Evolutionary conservation across 2,888 invertebrate genomes (phyloP).

Genomic region (Erannis defoliaria): DNA sequence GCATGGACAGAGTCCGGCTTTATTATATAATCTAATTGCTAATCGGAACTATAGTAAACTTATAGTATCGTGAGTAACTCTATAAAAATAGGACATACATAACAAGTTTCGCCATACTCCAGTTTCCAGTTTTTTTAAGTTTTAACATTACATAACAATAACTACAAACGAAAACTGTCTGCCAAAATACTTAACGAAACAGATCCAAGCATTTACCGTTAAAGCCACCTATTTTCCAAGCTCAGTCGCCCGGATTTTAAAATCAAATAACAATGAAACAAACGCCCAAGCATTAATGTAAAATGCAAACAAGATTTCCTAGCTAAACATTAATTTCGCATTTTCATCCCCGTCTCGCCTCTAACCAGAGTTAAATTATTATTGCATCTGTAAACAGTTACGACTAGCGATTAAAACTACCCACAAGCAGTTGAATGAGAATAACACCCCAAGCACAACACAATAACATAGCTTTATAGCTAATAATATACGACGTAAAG

Average conservation of each 20-base stretch:
- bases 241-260: slow-evolving; percentile 54
- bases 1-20: too few relatives aligned
- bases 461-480: slow-evolving; percentile 68
- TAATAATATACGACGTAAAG: slow-evolving; percentile 54
- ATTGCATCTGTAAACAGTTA: slow-evolving; percentile 82
- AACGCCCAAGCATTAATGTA: slow-evolving; percentile 57
- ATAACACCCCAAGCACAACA: slow-evolving; percentile 53
- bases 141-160: slow-evolving; percentile 9
- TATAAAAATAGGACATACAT: background rate
- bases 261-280: slow-evolving; percentile 64
- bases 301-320: slow-evolving; percentile 63
- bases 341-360: slow-evolving; percentile 68
- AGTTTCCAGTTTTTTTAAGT: too few relatives aligned
- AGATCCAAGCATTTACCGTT: slow-evolving; percentile 15
- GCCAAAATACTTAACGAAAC: slow-evolving; percentile 20
- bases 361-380: slow-evolving; percentile 79
- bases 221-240: slow-evolving; percentile 33
- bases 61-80: too few relatives aligned
- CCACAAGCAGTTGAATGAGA: slow-evolving; percentile 63
- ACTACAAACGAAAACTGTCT: slow-evolving; percentile 5
- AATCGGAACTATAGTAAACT: too few relatives aligned
- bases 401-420: slow-evolving; percentile 78
- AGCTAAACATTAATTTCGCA: slow-evolving; percentile 67
- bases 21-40: too few relatives aligned
- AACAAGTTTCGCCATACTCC: background rate